phyloP scores from a whole-genome alignment of 2,797 vertebrate genomes.

The Melanotaenia pygmaea region DNA sequence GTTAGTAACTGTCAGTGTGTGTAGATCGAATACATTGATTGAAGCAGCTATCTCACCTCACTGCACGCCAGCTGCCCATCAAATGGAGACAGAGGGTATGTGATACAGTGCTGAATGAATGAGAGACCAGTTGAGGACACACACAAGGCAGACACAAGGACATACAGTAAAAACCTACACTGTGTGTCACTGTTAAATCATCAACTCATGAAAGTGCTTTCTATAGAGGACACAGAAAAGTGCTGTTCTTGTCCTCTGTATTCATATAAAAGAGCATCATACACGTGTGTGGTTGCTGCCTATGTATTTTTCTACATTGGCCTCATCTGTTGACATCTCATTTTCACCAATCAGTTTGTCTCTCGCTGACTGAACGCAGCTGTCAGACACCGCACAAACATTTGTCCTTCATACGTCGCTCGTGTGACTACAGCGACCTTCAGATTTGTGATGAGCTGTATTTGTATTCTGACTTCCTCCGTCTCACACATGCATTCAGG shows the following conservation, averaged over 20 bases:
- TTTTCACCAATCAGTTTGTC: constrained; percentile 67
- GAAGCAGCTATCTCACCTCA: constrained; percentile 61
- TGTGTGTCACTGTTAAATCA: constrained; percentile 3
- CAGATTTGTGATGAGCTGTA: constrained; percentile 51
- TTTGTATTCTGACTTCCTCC: constrained; percentile 24
- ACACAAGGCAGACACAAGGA: neutral
- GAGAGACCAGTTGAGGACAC: constrained; percentile 25
- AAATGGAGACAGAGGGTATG: constrained; percentile 68
- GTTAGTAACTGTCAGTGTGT: constrained; percentile 53
- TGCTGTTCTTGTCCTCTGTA: constrained; percentile 20
- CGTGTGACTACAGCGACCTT: constrained; percentile 50
- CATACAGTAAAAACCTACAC: neutral
- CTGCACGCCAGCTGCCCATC: constrained; percentile 69
- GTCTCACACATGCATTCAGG: constrained; percentile 9
- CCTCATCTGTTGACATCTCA: constrained; percentile 67
- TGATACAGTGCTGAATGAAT: constrained; percentile 63
- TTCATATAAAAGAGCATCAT: constrained; percentile 13
- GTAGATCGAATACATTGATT: constrained; percentile 77
- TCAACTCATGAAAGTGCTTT: constrained; percentile 26
- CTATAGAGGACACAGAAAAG: neutral
- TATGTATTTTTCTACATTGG: constrained; percentile 35
- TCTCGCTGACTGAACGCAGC: constrained; percentile 56
- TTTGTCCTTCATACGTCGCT: constrained; percentile 62
- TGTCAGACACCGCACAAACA: constrained; percentile 60
- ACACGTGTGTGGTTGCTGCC: constrained; percentile 4